Percentiles rank a stretch among this genome's conserved stretches.
These are phyloP conservation scores for Liodrosophila aerea DNA, from an alignment of 2,888 invertebrate genomes.

Conservation along the genomic window DNA sequence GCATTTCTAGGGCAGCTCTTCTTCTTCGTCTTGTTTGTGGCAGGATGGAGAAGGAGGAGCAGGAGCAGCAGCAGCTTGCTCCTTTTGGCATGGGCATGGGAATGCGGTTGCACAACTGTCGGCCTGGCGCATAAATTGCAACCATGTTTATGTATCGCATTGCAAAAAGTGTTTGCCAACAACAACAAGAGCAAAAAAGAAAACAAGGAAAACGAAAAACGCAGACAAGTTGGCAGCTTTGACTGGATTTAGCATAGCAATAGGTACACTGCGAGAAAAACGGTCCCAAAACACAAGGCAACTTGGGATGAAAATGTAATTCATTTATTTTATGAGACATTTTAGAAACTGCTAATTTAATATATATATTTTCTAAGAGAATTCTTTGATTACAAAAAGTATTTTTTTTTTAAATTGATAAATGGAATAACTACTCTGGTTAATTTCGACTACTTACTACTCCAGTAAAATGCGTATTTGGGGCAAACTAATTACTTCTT, in stretches of 20 bases:
- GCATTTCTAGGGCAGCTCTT: constrained; percentile 39
- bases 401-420: no score
- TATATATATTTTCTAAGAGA: no score
- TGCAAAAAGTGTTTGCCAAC: constrained; percentile 42
- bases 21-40: no score
- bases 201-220: background rate
- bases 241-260: background rate
- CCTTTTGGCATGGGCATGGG: constrained; percentile 8
- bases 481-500: no score
- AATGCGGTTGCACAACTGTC: constrained; percentile 46
- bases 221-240: constrained; percentile 42
- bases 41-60: background rate
- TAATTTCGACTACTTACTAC: no score
- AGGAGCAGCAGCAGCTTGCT: background rate
- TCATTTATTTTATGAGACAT: no score
- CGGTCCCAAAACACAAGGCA: background rate
- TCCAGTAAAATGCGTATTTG: no score
- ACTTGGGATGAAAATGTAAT: no score
- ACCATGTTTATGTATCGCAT: constrained; percentile 53
- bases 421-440: no score
- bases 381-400: no score
- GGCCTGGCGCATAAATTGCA: constrained; percentile 49
- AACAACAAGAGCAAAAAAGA: constrained; percentile 7
- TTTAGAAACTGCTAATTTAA: no score
- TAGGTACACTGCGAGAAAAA: background rate